Percentiles rank a stretch among this genome's conserved stretches.
phyloP scores from a whole-genome alignment of 2,888 invertebrate genomes.

The Leptothorax acervorum region DNA sequence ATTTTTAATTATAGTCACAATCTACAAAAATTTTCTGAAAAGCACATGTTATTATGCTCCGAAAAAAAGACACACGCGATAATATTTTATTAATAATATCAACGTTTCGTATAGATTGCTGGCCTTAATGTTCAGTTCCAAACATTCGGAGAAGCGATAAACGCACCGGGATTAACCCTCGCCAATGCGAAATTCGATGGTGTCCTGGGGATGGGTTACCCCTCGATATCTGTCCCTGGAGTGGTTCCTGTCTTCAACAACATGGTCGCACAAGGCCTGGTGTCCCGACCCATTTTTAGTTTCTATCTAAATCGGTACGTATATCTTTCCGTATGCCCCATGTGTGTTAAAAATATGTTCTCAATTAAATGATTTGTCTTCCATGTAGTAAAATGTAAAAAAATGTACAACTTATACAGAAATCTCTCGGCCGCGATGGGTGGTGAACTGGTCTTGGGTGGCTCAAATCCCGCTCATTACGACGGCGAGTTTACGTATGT shows the following conservation, averaged over 20 bases:
- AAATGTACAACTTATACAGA: too few species aligned
- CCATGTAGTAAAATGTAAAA: too few species aligned
- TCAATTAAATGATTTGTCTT: too few species aligned
- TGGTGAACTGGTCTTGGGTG: conserved; percentile 97
- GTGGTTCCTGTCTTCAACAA: conserved; percentile 91
- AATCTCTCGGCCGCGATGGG: conserved; percentile 85
- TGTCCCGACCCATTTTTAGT: conserved; percentile 93
- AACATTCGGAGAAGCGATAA: conserved; percentile 90
- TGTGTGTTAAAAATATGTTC: too few species aligned
- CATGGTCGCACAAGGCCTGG: conserved; percentile 93
- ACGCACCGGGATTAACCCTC: too few species aligned
- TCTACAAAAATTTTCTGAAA: not conserved
- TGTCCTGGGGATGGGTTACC: conserved; percentile 98
- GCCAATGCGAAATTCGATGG: conserved; percentile 92
- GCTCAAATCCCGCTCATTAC: conserved; percentile 96
- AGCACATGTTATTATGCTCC: not conserved
- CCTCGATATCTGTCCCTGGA: too few species aligned
- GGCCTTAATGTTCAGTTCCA: conserved; percentile 91
- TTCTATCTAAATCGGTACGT: conserved; percentile 95
- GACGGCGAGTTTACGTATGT: conserved; percentile 96
- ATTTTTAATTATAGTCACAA: not conserved
- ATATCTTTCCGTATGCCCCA: conserved; percentile 80
- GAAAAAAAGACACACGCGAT: not conserved
- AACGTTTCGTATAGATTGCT: conserved; percentile 89
- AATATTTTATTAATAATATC: not conserved